Evolutionary conservation across 2,888 invertebrate species (phyloP).

Genomic region (Cotesia congregata): DNA sequence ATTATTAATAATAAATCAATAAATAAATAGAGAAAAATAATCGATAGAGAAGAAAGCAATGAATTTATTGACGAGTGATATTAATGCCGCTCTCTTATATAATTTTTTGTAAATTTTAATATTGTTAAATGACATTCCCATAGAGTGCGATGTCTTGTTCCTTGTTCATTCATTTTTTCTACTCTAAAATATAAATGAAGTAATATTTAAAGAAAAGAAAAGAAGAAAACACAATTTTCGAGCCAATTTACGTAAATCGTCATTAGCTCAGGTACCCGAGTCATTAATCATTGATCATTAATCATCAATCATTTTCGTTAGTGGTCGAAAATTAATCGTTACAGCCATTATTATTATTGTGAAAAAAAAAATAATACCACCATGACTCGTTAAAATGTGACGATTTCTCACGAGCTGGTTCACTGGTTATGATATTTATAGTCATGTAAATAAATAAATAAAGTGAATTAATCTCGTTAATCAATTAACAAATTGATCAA

Average conservation of each 20-base stretch:
- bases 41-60: neutral
- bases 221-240: conserved; percentile 40
- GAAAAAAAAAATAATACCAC: no score
- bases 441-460: neutral
- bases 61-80: conserved; percentile 9
- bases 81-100: conserved; percentile 31
- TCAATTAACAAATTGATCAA: neutral
- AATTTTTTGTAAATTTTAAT: conserved; percentile 51
- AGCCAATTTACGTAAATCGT: conserved; percentile 37
- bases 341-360: no score
- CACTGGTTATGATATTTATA: conserved; percentile 5
- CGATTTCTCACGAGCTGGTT: neutral
- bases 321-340: neutral
- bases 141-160: conserved; percentile 47
- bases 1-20: neutral
- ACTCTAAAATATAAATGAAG: conserved; percentile 45
- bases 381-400: no score
- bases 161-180: conserved; percentile 53
- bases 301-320: conserved; percentile 17
- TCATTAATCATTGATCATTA: neutral
- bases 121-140: conserved; percentile 49
- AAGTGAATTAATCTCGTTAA: neutral
- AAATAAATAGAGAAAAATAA: neutral
- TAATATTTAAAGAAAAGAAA: conserved; percentile 17
- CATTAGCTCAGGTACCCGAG: conserved; percentile 24